Conservation (phyloP, 2,113 vertebrate species). For the Monarcha castaneiventris region DNA sequence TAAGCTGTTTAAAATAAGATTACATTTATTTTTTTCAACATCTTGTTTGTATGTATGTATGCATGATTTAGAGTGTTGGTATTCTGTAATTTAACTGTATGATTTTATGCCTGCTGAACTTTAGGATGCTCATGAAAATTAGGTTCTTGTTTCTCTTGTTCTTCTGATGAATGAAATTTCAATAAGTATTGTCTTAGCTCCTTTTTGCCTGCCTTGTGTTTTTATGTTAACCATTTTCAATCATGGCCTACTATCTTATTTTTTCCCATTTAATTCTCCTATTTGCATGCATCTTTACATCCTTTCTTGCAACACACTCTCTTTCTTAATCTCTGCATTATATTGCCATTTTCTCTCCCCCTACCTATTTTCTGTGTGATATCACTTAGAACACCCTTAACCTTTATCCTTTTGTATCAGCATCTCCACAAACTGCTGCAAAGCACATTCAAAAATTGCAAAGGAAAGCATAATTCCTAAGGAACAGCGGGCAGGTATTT, state of each 20-base stretch:
- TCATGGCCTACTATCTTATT: constrained; percentile 4
- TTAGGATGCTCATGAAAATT: constrained; percentile 62
- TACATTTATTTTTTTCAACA: constrained; percentile 71
- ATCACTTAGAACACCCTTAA: constrained; percentile 17
- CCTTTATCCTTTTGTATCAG: constrained; percentile 9
- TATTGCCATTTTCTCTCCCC: neutral
- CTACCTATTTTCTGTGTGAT: neutral
- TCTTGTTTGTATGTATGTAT: constrained; percentile 77
- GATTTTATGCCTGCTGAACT: constrained; percentile 70
- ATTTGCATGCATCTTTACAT: constrained; percentile 31
- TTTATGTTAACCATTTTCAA: constrained; percentile 36
- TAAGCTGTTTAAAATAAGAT: constrained; percentile 72
- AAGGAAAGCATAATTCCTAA: neutral
- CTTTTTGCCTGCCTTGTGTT: constrained; percentile 6
- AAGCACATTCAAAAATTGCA: constrained; percentile 1
- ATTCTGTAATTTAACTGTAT: constrained; percentile 68
- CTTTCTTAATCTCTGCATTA: neutral
- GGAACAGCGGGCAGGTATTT: neutral
- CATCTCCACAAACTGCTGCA: constrained; percentile 6
- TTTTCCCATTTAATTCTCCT: neutral
- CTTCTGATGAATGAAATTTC: constrained; percentile 58
- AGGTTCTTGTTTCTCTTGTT: constrained; percentile 49
- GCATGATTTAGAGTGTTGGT: constrained; percentile 67
- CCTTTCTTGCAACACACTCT: neutral
- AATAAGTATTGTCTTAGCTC: constrained; percentile 48